Evolutionary conservation across 2,797 vertebrate species (phyloP).

Genomic region (Anguilla pacifica): DNA sequence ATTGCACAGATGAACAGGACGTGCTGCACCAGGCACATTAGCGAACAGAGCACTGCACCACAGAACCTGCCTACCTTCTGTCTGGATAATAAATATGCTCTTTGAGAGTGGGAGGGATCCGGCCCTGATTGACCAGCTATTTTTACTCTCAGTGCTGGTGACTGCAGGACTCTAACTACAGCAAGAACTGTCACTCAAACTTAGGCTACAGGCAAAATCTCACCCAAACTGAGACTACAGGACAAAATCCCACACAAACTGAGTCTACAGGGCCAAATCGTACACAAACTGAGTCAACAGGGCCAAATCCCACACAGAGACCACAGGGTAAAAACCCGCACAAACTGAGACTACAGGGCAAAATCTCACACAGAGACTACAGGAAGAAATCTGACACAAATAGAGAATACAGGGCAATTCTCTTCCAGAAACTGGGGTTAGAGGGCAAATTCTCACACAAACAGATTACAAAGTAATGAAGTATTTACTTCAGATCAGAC

Average conservation of each 20-base stretch:
- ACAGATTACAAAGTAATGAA: too few relatives aligned
- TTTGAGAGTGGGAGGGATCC: background rate
- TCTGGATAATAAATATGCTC: background rate
- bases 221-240: background rate
- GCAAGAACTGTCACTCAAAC: background rate
- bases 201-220: background rate
- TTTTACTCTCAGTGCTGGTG: background rate
- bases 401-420: too few relatives aligned
- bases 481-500: background rate
- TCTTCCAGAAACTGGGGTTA: too few relatives aligned
- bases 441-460: too few relatives aligned
- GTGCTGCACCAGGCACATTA: background rate
- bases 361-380: too few relatives aligned
- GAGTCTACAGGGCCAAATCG: background rate
- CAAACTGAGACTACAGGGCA: too few relatives aligned
- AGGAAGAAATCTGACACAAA: too few relatives aligned
- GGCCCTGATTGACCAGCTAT: background rate
- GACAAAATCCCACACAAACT: background rate
- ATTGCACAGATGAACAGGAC: background rate
- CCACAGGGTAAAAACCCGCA: background rate
- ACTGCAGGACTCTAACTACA: background rate
- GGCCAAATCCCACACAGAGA: background rate
- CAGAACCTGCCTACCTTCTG: background rate
- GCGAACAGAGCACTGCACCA: background rate
- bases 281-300: background rate